phyloP scores from a whole-genome alignment of 2,113 vertebrate genomes.

The Leuciscus idus region DNA sequence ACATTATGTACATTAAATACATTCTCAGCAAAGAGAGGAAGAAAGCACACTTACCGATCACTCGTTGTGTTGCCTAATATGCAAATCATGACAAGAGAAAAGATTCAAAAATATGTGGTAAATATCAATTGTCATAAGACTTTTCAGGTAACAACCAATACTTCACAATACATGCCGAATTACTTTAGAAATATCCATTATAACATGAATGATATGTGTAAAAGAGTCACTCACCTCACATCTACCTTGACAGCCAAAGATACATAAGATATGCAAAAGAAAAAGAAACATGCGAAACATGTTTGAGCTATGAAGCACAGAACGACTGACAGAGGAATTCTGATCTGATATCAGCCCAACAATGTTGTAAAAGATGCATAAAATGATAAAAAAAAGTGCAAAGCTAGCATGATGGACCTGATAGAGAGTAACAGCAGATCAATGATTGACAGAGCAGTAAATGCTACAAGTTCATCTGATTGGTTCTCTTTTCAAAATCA shows the following conservation, averaged over 20 bases:
- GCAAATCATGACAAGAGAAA: neutral
- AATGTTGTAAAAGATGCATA: neutral
- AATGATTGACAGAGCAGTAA: conserved; percentile 66
- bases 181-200: neutral
- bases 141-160: neutral
- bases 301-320: neutral
- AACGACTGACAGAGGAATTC: neutral
- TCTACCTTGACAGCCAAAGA: neutral
- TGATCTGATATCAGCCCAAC: conserved; percentile 34
- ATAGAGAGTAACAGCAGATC: conserved; percentile 43
- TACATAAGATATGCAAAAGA: neutral
- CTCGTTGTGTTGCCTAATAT: neutral
- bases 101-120: too few relatives aligned
- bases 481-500: neutral
- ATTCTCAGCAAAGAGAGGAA: neutral
- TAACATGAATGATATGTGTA: neutral
- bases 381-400: neutral
- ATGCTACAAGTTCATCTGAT: neutral
- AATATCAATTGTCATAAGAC: neutral
- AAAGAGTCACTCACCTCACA: conserved; percentile 21
- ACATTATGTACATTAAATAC: neutral
- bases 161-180: neutral
- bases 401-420: neutral
- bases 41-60: neutral
- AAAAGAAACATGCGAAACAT: neutral